phyloP scores from a whole-genome alignment of 1,140 invertebrate genomes.

The Pseudomyrmex pallidus region DNA sequence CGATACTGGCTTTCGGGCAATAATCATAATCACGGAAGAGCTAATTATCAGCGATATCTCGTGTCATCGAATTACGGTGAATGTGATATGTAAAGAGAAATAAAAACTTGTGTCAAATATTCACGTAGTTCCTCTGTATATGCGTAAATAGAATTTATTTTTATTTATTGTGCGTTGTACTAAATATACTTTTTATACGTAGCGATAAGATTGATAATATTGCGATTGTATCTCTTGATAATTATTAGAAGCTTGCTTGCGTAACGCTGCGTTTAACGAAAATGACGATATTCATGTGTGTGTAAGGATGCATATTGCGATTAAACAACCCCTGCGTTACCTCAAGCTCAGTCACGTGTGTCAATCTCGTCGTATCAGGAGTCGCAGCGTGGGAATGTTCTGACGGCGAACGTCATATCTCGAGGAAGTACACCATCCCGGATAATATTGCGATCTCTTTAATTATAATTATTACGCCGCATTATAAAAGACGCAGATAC shows the following conservation, averaged over 20 bases:
- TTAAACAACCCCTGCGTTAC: no score
- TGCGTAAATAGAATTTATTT: not conserved
- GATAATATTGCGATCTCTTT: slow-evolving; percentile 28
- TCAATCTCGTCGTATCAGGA: slow-evolving; percentile 37
- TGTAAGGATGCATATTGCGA: not conserved
- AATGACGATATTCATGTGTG: not conserved
- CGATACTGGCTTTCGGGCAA: slow-evolving; percentile 85
- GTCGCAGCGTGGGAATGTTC: slow-evolving; percentile 38
- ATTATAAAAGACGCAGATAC: slow-evolving; percentile 37
- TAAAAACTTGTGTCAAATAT: not conserved
- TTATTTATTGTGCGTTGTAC: not conserved
- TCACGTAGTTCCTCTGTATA: not conserved
- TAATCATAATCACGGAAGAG: slow-evolving; percentile 85
- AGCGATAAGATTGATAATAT: not conserved
- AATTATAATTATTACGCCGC: slow-evolving; percentile 52
- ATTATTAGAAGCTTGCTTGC: not conserved
- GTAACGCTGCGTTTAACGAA: not conserved
- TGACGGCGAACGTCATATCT: not conserved
- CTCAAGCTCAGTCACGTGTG: slow-evolving; percentile 27
- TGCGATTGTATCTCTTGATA: not conserved
- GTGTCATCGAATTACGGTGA: not conserved
- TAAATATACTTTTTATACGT: not conserved
- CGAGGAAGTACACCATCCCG: slow-evolving; percentile 27
- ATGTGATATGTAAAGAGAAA: slow-evolving; percentile 1
- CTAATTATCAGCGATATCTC: slow-evolving; percentile 65